Evolutionary conservation across 2,113 vertebrate species (phyloP).

Genomic region (Microtus montanus): DNA sequence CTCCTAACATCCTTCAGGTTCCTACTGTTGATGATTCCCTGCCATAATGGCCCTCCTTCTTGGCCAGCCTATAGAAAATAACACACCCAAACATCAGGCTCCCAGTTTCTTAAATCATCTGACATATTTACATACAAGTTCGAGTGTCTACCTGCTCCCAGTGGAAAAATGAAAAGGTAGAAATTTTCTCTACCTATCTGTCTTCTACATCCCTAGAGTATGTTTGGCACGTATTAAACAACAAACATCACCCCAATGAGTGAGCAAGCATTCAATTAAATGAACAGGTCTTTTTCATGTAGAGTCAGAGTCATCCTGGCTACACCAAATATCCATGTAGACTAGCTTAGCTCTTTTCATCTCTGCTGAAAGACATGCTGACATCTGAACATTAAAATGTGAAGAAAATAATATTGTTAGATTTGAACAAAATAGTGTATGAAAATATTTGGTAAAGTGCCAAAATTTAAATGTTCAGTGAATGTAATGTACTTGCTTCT

Average conservation of each 20-base stretch:
- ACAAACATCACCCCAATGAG: slow-evolving; percentile 25
- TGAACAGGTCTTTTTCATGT: slow-evolving; percentile 20
- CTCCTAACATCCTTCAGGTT: background rate
- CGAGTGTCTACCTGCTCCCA: background rate
- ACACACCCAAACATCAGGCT: background rate
- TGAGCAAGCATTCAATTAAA: background rate
- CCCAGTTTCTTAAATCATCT: background rate
- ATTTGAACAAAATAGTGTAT: slow-evolving; percentile 46
- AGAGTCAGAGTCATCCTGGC: background rate
- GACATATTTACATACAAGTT: background rate
- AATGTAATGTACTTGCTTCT: background rate
- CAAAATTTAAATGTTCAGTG: slow-evolving; percentile 13
- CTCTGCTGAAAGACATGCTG: background rate
- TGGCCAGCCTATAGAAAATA: background rate
- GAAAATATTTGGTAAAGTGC: slow-evolving; percentile 19
- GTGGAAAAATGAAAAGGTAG: background rate
- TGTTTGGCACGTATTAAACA: background rate
- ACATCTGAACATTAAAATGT: slow-evolving; percentile 43
- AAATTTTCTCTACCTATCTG: background rate
- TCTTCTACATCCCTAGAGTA: background rate
- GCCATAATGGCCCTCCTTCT: background rate
- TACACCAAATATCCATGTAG: background rate
- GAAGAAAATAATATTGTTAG: slow-evolving; percentile 1
- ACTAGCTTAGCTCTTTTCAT: background rate
- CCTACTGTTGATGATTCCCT: background rate